Conservation (phyloP, 2,113 vertebrate species). For the Odobenus rosmarus region DNA sequence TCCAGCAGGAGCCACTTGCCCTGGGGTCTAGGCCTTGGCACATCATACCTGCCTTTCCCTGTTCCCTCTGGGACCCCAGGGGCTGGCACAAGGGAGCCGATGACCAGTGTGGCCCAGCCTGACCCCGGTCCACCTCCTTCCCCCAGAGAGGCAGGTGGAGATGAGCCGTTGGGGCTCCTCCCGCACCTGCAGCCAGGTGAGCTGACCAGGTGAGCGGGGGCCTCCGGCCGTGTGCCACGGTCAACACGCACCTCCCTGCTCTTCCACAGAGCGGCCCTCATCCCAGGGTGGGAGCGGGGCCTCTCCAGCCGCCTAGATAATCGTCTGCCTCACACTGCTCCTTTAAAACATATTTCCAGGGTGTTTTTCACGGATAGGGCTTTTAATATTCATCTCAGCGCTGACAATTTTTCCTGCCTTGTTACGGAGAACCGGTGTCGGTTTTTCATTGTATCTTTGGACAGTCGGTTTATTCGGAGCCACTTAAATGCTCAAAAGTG, state of each 20-base stretch:
- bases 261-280: background rate
- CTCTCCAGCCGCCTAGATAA: background rate
- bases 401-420: constrained; percentile 75
- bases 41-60: background rate
- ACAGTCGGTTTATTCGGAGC: constrained; percentile 79
- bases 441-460: constrained; percentile 73
- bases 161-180: fast-evolving
- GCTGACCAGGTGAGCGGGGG: background rate
- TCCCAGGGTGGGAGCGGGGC: background rate
- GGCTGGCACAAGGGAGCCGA: fast-evolving
- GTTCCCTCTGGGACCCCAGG: no score
- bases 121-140: no score
- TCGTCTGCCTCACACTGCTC: background rate
- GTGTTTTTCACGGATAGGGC: background rate
- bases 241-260: background rate
- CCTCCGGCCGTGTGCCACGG: background rate
- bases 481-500: constrained; percentile 80
- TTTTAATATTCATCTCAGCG: constrained; percentile 72
- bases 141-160: no score
- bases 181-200: background rate
- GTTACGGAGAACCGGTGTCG: constrained; percentile 55
- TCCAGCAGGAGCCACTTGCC: background rate
- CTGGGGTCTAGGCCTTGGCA: background rate
- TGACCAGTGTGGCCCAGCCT: background rate
- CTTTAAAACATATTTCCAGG: constrained; percentile 51